These are phyloP conservation scores for Cheirogaleus major DNA, from an alignment of 2,797 vertebrate genomes.

Conservation along the genomic window DNA sequence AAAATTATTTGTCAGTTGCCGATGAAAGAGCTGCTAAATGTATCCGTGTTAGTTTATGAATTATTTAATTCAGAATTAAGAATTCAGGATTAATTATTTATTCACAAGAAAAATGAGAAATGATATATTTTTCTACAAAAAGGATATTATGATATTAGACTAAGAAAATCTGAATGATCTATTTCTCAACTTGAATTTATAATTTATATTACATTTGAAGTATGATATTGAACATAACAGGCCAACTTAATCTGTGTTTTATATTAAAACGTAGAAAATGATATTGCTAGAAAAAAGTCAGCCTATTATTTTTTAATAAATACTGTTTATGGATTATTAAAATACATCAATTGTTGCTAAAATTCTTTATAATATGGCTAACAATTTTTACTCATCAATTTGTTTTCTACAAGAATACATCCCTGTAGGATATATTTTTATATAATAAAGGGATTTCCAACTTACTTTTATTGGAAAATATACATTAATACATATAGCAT, in stretches of 20 bases:
- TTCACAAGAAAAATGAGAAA: not conserved
- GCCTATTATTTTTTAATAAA: not conserved
- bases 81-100: not conserved
- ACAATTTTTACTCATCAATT: not conserved
- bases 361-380: not conserved
- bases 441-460: conserved; percentile 16
- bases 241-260: not conserved
- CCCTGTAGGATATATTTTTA: not conserved
- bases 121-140: not conserved
- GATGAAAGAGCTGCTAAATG: not conserved
- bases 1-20: not conserved
- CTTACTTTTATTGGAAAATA: not conserved
- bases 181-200: not conserved
- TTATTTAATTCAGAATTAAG: not conserved
- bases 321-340: not conserved
- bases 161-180: not conserved
- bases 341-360: not conserved
- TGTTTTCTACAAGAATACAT: not conserved
- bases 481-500: not conserved
- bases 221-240: not conserved
- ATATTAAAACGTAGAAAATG: conserved; percentile 14
- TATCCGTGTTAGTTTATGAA: not conserved
- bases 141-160: not conserved
- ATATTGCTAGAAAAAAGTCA: not conserved
- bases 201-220: not conserved